Evolutionary conservation across 2,888 invertebrate genomes (phyloP), one percentile per base, ranked within the genome.

Genomic region (Xanthorhoe spadicearia): DNA sequence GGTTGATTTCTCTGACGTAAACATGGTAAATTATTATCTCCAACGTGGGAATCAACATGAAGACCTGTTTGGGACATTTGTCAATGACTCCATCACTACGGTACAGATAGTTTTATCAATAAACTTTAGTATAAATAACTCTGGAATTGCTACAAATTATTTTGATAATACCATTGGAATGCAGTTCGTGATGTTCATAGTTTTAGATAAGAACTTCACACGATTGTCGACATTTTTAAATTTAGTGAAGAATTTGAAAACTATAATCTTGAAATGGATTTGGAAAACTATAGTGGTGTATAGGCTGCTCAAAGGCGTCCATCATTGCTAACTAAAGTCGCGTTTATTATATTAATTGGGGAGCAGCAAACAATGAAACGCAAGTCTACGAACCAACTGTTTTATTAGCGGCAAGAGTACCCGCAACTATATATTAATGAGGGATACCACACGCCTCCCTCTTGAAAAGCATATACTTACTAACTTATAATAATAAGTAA

Each of bases 61-160:
- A 59, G 61, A 69, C 63, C 64, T 53, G 65, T 69, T 70, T 50
- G 6, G 50, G 19, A 68, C 66, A 68, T 70, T 71, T 73, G 64
- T 72, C 72, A 68, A 72, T 69, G 63, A 55, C 66, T 69, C 53
- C 64, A 71, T 73, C 64, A 53, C 63, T 62, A 60, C 49, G 62
- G 58, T 56, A 61, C 19, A 67, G 62, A 72, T 67, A 72, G 64
- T 70, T 66, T 48, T 68, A 67, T 72, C 72, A 69, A 66, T 71
- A 70, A 66, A 65, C 59, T 69, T 63, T 66, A 62, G 55, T 68
- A 67, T 67, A 59, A 64, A 68, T 59, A 70, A 70, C 65, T 63
- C 60, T 66, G 59, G 60, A 51, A 58, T 65, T 35, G 54, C 13
- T 49, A 73, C 71, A 69, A 69, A 70, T 66, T 59, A 66, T 67